phyloP scores from a whole-genome alignment of 1,140 invertebrate species.

The Whitmania pigra region DNA sequence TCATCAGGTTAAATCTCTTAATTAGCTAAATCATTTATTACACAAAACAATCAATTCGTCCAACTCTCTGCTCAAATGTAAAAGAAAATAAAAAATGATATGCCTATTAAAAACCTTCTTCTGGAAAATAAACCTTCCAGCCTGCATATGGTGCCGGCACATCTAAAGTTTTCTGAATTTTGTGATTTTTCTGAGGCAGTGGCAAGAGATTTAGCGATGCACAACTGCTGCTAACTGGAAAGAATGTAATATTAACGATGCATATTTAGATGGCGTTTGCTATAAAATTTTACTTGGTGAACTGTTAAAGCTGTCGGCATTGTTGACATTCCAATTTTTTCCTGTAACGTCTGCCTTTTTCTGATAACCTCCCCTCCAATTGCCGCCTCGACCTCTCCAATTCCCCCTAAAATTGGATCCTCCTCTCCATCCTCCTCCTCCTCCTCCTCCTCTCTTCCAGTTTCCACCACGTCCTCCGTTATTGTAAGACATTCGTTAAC shows the following conservation, averaged over 20 bases:
- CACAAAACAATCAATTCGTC: not conserved
- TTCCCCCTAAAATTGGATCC: slow-evolving; percentile 1
- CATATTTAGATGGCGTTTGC: too few relatives aligned
- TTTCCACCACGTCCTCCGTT: not conserved
- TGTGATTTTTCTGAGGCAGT: not conserved
- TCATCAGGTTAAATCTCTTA: too few relatives aligned
- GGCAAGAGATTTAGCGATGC: not conserved
- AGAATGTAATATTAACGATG: too few relatives aligned
- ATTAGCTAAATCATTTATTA: not conserved
- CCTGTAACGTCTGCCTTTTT: too few relatives aligned
- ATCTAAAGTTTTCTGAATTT: slow-evolving; percentile 25
- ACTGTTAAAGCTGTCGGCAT: too few relatives aligned
- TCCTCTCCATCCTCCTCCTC: not conserved
- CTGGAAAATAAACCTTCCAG: slow-evolving; percentile 58
- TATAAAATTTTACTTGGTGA: too few relatives aligned
- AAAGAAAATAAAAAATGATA: slow-evolving; percentile 30
- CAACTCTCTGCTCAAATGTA: slow-evolving; percentile 21
- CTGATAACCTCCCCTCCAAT: too few relatives aligned
- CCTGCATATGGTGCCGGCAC: slow-evolving; percentile 46
- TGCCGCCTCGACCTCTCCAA: too few relatives aligned
- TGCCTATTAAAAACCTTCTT: slow-evolving; percentile 47
- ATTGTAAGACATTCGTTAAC: not conserved
- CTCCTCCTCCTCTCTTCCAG: not conserved
- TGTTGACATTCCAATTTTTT: too few relatives aligned
- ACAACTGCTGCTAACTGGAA: too few relatives aligned